Conservation (phyloP, 1,140 invertebrate species). For the Leucophenga varia region DNA sequence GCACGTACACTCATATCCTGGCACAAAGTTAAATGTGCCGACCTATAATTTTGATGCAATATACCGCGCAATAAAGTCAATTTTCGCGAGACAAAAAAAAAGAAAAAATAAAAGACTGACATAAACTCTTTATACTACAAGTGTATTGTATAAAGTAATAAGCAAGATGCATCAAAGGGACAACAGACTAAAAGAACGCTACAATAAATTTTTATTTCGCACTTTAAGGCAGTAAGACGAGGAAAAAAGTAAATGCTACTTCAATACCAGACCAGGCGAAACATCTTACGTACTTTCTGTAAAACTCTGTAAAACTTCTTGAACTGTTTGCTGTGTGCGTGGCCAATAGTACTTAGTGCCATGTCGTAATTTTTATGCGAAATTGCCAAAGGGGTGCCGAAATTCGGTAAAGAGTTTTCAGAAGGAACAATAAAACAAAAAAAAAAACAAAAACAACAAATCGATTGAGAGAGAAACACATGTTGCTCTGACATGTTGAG, state of each 20-base stretch:
- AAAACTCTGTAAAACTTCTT: slow-evolving; percentile 20
- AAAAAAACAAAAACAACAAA: slow-evolving; percentile 20
- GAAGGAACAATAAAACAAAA: too few relatives aligned
- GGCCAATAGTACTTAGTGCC: slow-evolving; percentile 2
- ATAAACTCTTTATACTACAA: too few relatives aligned
- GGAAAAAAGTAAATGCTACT: slow-evolving; percentile 10
- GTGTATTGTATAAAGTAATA: too few relatives aligned
- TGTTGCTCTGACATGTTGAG: not conserved
- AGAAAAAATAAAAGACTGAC: too few relatives aligned
- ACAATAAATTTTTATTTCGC: not conserved
- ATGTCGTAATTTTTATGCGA: slow-evolving; percentile 32
- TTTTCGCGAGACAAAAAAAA: slow-evolving; percentile 29
- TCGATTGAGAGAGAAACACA: slow-evolving; percentile 2
- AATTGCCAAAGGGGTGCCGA: slow-evolving; percentile 44
- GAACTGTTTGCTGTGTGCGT: slow-evolving; percentile 34
- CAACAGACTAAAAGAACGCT: not conserved
- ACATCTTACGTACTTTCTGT: too few relatives aligned
- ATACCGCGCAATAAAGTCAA: slow-evolving; percentile 52
- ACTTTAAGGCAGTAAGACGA: not conserved
- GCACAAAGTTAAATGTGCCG: slow-evolving; percentile 53
- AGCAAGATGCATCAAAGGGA: too few relatives aligned
- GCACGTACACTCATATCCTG: slow-evolving; percentile 29
- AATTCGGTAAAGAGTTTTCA: slow-evolving; percentile 16
- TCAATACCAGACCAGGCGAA: too few relatives aligned
- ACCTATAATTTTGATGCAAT: slow-evolving; percentile 53